Base-by-base conservation (phyloP, 2,888 invertebrate species). In the Chrysolina haemoptera region DNA sequence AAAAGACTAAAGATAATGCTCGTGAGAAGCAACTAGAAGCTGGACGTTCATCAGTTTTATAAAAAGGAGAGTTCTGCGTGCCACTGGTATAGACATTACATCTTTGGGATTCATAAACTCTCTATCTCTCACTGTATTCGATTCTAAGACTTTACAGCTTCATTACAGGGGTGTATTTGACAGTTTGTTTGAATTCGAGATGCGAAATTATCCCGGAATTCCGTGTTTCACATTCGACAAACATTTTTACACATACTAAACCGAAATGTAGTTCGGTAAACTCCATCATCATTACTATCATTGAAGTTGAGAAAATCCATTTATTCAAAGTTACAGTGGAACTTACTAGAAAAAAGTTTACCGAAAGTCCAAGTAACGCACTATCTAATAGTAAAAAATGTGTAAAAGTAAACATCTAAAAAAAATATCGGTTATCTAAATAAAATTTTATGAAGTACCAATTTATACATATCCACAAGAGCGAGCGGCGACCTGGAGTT, bases 351-450 rank as follows among this genome's bases (percentile, higher is more conserved):
- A 53, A 53, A 16, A 53, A 16, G 5, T 53, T 20, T 20, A 12
- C 53, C 20, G 40, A 63, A 63, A 63, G 35, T 43, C 40, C 16
- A 4, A 12, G 12, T 9, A 43, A 73, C 62, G 35, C 43, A 64
- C 40, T 69, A 66, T 22, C 62, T 65, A 62, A 66, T 50, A 53
- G 35, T 70, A 65, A 66, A 65, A 66, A 66, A 66, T 41, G 16
- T 71, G 63, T 50, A 72, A 70, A 63, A 63, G 40, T 62, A 72
- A 69, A 72, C 70, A 65, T 73, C 66, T 68, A 55, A 75, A 73
- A 73, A 76, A 77, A 75, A 72, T 77, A 71, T 73, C 75, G 64
- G 77, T 75, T 77, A 65, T 75, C 35, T 72, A 74, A 75, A 70
- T 75, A 72, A 73, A 75, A 68, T 55, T 63, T 75, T 73, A 66